Base-by-base conservation (phyloP, 2,888 invertebrate species). In the Siphlonurus alternatus region DNA sequence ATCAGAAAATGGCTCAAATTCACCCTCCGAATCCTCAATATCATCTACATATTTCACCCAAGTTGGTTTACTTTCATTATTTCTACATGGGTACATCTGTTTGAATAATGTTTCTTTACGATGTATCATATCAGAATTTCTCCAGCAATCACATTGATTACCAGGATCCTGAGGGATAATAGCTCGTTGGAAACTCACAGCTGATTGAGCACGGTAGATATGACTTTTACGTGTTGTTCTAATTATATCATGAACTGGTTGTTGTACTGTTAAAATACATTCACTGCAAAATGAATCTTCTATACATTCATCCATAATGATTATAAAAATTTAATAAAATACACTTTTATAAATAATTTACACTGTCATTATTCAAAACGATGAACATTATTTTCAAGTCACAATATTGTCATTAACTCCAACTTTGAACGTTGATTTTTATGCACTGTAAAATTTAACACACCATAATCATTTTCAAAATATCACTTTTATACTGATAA, bases 1-100 rank as follows among this genome's bases (percentile, higher is more conserved):
- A 22, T 56, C 56, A 20, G 56, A 56, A 56, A 56, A 56, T 7
- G 56, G 56, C n/a, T 56, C 56, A 56, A 56, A 56, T n/a, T 56
- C 56, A 38, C 38, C 5, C n/a, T 56, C 56, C 5, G 56, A 22
- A 22, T 56, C 56, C 56, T 56, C 56, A 38, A 38, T 10, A n/a
- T 56, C 56, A 10, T 56, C 56, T 7, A 22, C 56, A 22, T 56
- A 5, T 56, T 20, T n/a, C 5, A 7, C 7, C 56, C 56, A 56
- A n/a, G 7, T 56, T 7, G 56, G 20, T n/a, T n/a, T 20, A 5
- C 7, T 22, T 7, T 10, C 19, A n/a, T 10, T n/a, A 7, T n/a
- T 7, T 56, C 56, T n/a, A 7, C 19, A n/a, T 5, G 56, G 56
- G n/a, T 56, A 56, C 56, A 56, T 56, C n/a, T 56, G 56, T 20